Conservation (phyloP, 2,888 invertebrate genomes). For the Dermolepida albohirtum region DNA sequence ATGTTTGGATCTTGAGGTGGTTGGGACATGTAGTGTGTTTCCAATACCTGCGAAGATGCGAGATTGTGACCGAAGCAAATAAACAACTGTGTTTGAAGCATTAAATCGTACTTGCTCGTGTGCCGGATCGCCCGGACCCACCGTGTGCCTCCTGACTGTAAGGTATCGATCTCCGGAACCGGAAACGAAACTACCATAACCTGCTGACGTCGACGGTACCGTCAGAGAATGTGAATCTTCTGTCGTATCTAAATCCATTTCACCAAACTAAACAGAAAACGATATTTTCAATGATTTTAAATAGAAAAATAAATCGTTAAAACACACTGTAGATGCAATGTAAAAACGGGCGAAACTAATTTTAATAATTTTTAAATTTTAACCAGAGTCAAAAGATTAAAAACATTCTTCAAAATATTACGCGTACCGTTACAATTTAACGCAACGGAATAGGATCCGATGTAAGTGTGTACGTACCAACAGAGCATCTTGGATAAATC, state of each 20-base stretch:
- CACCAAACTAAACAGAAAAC: slow-evolving; percentile 65
- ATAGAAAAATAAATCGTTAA: not conserved
- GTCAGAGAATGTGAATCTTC: slow-evolving; percentile 60
- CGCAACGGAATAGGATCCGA: too few relatives aligned
- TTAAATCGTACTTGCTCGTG: slow-evolving; percentile 76
- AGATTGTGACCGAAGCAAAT: too few relatives aligned
- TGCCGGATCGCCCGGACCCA: slow-evolving; percentile 91
- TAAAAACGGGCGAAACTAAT: too few relatives aligned
- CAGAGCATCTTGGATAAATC: too few relatives aligned
- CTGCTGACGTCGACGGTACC: slow-evolving; percentile 55
- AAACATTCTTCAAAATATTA: too few relatives aligned
- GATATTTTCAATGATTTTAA: not conserved
- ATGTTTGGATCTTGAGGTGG: slow-evolving; percentile 57
- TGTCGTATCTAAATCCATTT: slow-evolving; percentile 66
- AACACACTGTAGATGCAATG: not conserved
- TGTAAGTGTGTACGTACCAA: too few relatives aligned
- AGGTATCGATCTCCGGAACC: slow-evolving; percentile 65
- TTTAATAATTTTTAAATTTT: too few relatives aligned
- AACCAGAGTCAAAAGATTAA: too few relatives aligned
- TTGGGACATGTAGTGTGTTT: slow-evolving; percentile 67
- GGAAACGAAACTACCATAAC: slow-evolving; percentile 53
- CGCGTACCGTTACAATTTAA: too few relatives aligned
- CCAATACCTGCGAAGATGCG: slow-evolving; percentile 60
- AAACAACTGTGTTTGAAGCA: not conserved
- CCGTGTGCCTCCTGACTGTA: slow-evolving; percentile 88